These are phyloP conservation scores for Drosophila yooni DNA, from an alignment of 2,888 invertebrate species.

Conservation along the genomic window DNA sequence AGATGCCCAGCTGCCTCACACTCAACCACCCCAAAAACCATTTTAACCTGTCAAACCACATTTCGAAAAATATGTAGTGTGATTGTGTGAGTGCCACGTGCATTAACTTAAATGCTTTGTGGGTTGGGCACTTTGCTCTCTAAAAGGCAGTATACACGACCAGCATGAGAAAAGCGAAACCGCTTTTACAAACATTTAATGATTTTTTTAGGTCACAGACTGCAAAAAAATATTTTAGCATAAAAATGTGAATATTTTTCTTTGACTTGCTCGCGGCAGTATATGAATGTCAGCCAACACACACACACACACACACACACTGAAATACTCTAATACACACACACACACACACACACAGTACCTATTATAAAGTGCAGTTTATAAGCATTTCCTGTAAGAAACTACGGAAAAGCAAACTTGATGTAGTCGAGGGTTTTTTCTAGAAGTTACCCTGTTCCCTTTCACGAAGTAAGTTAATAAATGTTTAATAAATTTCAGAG, in stretches of 20 bases:
- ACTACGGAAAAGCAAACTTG: constrained; percentile 22
- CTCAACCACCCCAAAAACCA: constrained; percentile 23
- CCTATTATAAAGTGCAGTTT: constrained; percentile 66
- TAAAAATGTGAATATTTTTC: constrained; percentile 70
- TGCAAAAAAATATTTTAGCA: constrained; percentile 67
- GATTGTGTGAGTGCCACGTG: constrained; percentile 65
- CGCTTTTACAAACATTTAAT: constrained; percentile 79
- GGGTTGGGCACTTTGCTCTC: constrained; percentile 77
- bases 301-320: constrained; percentile 24
- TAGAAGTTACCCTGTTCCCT: constrained; percentile 6
- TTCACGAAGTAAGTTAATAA: not conserved
- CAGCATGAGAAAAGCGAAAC: constrained; percentile 45
- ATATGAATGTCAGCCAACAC: constrained; percentile 62
- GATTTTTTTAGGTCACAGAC: constrained; percentile 75
- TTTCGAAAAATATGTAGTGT: constrained; percentile 40
- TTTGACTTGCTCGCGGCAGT: constrained; percentile 51
- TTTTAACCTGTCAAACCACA: constrained; percentile 55
- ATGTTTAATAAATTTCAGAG: not conserved
- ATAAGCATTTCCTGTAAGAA: constrained; percentile 58
- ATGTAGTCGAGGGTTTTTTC: constrained; percentile 4
- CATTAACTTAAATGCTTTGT: constrained; percentile 79
- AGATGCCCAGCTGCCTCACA: not conserved
- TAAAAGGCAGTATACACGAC: constrained; percentile 50
- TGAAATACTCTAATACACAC: constrained; percentile 1
- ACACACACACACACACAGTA: constrained; percentile 16